Evolutionary conservation across 92 coral and sea anemone genomes (phyloP).

Genomic region (Ricordea florida): DNA sequence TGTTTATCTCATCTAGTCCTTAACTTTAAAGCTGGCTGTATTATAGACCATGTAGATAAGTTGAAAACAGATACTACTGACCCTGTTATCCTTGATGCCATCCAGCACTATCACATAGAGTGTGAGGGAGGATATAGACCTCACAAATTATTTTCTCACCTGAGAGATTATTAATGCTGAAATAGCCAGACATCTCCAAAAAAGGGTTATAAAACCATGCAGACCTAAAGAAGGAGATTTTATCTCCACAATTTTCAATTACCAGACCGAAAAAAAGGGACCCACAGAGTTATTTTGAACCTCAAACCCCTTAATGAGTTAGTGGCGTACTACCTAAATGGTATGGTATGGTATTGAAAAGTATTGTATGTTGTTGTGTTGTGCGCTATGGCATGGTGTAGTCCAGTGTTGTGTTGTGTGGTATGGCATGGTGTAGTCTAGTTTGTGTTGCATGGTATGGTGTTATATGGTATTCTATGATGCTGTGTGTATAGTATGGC

Average conservation of each 20-base stretch:
- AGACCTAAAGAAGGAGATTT: not conserved
- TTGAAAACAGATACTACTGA: constrained; percentile 52
- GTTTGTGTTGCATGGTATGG: too few relatives aligned
- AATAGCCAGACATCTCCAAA: not conserved
- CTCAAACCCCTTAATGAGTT: constrained; percentile 29
- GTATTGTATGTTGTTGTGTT: too few relatives aligned
- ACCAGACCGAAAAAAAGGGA: constrained; percentile 28
- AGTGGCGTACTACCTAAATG: constrained; percentile 25
- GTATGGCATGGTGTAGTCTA: too few relatives aligned
- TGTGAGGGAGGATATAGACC: constrained; percentile 13
- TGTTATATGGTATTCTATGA: too few relatives aligned
- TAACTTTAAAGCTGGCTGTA: constrained; percentile 13
- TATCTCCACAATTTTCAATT: constrained; percentile 2
- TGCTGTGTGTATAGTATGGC: too few relatives aligned
- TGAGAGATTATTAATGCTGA: not conserved
- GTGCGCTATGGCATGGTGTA: too few relatives aligned
- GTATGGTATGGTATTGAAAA: too few relatives aligned
- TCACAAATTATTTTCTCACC: too few relatives aligned
- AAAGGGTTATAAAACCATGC: constrained; percentile 14
- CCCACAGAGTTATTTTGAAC: constrained; percentile 20
- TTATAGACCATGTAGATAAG: not conserved
- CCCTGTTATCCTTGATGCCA: constrained; percentile 34
- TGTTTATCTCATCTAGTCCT: not conserved
- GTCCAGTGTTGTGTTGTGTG: too few relatives aligned
- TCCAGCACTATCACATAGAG: constrained; percentile 34